Conservation (phyloP, 2,797 vertebrate genomes). For the Emys orbicularis region DNA sequence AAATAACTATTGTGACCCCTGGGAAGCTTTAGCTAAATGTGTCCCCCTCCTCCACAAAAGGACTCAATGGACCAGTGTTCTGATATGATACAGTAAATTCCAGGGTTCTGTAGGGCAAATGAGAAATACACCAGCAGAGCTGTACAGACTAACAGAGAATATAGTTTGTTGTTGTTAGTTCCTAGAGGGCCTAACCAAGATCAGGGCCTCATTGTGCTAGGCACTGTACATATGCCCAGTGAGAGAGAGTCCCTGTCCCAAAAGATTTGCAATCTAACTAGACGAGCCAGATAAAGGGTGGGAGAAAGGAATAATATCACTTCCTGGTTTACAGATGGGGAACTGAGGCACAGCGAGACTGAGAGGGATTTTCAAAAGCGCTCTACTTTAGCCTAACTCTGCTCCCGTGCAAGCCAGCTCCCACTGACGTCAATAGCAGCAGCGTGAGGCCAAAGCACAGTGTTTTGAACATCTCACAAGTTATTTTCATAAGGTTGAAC, state of each 20-base stretch:
- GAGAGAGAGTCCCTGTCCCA: background rate
- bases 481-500: background rate
- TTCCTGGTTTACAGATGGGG: background rate
- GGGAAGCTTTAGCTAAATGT: background rate
- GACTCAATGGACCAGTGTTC: background rate
- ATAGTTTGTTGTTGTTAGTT: background rate
- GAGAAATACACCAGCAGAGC: background rate
- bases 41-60: background rate
- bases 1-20: background rate
- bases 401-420: background rate
- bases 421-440: background rate
- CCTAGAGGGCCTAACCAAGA: background rate
- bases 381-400: background rate
- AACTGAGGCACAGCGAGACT: background rate
- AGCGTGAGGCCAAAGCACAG: background rate
- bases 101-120: background rate
- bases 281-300: background rate
- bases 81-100: background rate
- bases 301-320: background rate
- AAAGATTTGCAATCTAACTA: background rate
- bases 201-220: background rate
- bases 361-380: background rate
- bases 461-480: too few relatives aligned
- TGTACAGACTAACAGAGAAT: background rate
- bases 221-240: background rate